These are phyloP conservation scores for Campylorhamphus procurvoides DNA, from an alignment of 2,113 vertebrate genomes.

Conservation along the genomic window DNA sequence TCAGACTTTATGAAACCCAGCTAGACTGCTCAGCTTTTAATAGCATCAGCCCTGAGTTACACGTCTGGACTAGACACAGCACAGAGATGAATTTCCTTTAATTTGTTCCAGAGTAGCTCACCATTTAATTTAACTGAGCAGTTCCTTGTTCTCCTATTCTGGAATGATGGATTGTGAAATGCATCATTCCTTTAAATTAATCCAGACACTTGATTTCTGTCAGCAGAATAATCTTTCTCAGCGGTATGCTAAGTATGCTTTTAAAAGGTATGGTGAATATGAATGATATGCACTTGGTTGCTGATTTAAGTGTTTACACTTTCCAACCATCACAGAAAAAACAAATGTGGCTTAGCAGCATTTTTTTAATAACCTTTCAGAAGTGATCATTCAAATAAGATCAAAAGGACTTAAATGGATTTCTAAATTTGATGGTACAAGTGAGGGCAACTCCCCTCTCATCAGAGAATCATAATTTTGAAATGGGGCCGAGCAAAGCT, in stretches of 20 bases:
- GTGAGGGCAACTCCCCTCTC: constrained; percentile 14
- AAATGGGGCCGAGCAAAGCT: constrained; percentile 7
- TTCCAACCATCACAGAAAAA: constrained; percentile 15
- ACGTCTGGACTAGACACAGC: background rate
- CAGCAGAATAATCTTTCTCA: constrained; percentile 27
- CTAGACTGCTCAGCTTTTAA: background rate
- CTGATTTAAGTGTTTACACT: constrained; percentile 59
- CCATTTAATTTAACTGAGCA: constrained; percentile 49
- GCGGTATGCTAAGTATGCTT: constrained; percentile 51
- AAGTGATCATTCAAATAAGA: constrained; percentile 24
- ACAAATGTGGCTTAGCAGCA: constrained; percentile 5
- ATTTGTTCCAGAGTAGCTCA: constrained; percentile 59
- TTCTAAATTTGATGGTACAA: constrained; percentile 9
- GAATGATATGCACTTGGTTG: constrained; percentile 31
- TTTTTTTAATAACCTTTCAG: constrained; percentile 25
- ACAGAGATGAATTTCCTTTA: constrained; percentile 45
- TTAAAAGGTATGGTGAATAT: constrained; percentile 51
- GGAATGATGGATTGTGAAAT: constrained; percentile 57
- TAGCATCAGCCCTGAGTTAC: background rate
- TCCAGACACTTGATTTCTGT: constrained; percentile 39
- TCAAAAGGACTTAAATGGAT: constrained; percentile 32
- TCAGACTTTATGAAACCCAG: background rate
- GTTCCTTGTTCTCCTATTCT: constrained; percentile 45
- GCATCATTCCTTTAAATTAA: constrained; percentile 48
- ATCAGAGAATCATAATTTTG: background rate